Percentiles rank a stretch among this genome's conserved stretches.
Conservation (phyloP, 1,140 invertebrate genomes). For the Himalopsyche phryganea region DNA sequence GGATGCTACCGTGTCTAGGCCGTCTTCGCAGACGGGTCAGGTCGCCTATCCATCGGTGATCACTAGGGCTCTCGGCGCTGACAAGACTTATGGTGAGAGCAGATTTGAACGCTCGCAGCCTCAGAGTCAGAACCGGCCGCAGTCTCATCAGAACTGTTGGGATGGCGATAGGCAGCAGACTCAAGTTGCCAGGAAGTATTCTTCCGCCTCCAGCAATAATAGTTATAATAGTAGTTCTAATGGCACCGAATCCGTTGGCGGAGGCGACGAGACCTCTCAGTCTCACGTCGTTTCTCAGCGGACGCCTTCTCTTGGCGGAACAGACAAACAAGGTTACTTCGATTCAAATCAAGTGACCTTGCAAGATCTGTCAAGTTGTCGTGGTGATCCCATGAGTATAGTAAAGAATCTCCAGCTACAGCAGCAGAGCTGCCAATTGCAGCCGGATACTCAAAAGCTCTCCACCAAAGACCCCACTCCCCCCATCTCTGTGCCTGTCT, state of each 20-base stretch:
- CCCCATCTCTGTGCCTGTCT: conserved; percentile 35
- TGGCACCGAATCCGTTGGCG: conserved; percentile 12
- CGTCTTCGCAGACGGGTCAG: conserved; percentile 59
- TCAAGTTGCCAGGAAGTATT: conserved; percentile 29
- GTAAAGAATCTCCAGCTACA: conserved; percentile 68
- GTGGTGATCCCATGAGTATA: conserved; percentile 71
- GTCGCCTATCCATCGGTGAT: conserved; percentile 71
- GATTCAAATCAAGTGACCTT: conserved; percentile 58
- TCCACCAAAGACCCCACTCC: conserved; percentile 47
- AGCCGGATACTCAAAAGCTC: conserved; percentile 45
- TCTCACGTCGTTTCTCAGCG: conserved; percentile 13
- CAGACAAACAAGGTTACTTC: conserved; percentile 53
- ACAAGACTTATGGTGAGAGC: conserved; percentile 59
- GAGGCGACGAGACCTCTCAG: conserved; percentile 17
- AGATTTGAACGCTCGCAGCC: conserved; percentile 57
- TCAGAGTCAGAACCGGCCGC: conserved; percentile 41
- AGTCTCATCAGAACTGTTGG: conserved; percentile 48
- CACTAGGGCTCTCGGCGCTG: conserved; percentile 62
- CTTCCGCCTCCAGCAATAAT: conserved; percentile 39
- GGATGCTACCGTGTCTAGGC: conserved; percentile 62
- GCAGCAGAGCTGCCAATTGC: conserved; percentile 59
- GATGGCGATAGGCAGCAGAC: conserved; percentile 40
- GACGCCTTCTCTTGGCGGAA: conserved; percentile 36
- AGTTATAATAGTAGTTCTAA: conserved; percentile 23
- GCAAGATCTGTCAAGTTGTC: conserved; percentile 67